Percentiles rank a stretch among this genome's conserved stretches.
phyloP scores from a whole-genome alignment of 2,113 vertebrate genomes.

The Ammodytes dubius region DNA sequence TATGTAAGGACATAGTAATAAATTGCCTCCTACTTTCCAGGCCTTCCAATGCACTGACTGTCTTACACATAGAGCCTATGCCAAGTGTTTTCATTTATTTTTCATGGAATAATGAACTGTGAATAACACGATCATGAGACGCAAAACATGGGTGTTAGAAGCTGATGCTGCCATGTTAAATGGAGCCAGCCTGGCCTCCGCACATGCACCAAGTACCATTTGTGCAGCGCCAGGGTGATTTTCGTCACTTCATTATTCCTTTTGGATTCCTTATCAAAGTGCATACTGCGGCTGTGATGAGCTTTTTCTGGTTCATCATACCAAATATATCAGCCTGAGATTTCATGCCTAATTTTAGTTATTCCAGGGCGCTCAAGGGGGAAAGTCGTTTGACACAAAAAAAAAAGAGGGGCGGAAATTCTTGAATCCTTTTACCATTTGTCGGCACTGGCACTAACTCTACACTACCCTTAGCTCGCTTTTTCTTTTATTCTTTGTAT shows the following conservation, averaged over 20 bases:
- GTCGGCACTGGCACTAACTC: conserved; percentile 37
- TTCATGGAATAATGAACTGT: conserved; percentile 21
- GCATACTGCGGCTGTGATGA: conserved; percentile 62
- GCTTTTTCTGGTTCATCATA: conserved; percentile 59
- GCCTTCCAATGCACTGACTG: background rate
- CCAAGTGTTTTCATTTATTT: conserved; percentile 1
- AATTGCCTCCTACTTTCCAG: background rate
- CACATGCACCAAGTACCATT: conserved; percentile 22
- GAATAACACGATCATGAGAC: conserved; percentile 1
- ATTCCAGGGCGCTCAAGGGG: conserved; percentile 45
- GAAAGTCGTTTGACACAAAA: conserved; percentile 30
- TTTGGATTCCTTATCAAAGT: conserved; percentile 73
- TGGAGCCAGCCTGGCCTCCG: background rate
- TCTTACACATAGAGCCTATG: background rate
- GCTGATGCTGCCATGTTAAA: conserved; percentile 37
- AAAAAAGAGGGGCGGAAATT: conserved; percentile 35
- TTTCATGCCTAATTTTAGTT: conserved; percentile 67
- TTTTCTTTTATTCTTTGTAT: conserved; percentile 24
- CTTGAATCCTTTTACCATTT: conserved; percentile 28
- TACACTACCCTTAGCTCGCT: conserved; percentile 7
- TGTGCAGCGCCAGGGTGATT: conserved; percentile 22
- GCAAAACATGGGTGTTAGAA: conserved; percentile 14
- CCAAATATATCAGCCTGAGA: conserved; percentile 59
- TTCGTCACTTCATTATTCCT: conserved; percentile 63
- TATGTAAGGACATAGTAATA: conserved; percentile 9